Conservation (phyloP, 2,113 vertebrate genomes). For the Albula glossodonta region DNA sequence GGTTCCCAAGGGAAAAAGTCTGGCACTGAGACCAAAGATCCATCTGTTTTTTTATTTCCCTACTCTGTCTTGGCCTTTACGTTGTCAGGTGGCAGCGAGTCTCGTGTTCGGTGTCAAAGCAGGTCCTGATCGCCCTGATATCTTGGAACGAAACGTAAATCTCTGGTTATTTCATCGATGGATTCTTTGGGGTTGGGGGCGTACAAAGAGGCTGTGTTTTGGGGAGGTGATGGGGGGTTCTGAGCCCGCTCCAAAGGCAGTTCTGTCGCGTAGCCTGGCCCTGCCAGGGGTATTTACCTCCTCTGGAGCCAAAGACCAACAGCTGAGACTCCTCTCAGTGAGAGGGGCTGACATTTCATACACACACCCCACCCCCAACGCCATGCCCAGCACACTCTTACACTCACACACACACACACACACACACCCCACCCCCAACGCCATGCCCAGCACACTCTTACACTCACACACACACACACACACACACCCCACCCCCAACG, state of each 20-base stretch:
- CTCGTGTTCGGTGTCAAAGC: no score
- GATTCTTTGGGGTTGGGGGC: not conserved
- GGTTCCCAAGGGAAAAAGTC: no score
- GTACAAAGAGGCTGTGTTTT: conserved; percentile 6
- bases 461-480: no score
- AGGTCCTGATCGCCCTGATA: not conserved
- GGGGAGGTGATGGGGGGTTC: not conserved
- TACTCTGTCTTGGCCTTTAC: no score
- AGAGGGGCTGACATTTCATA: conserved; percentile 56
- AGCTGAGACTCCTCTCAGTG: conserved; percentile 68
- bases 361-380: no score
- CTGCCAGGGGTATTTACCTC: conserved; percentile 43
- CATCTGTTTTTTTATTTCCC: no score
- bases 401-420: not conserved
- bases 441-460: not conserved
- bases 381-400: no score
- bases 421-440: not conserved
- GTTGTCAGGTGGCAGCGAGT: no score
- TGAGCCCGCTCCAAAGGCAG: conserved; percentile 48
- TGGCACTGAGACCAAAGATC: no score
- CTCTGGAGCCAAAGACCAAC: conserved; percentile 51
- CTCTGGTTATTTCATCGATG: not conserved
- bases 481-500: no score
- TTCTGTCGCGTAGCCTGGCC: conserved; percentile 35
- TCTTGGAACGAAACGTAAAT: not conserved